A percentile compares a stretch with the other conserved stretches of the same genome.
Evolutionary conservation across 2,888 invertebrate species (phyloP).

Genomic region (Automeris io): DNA sequence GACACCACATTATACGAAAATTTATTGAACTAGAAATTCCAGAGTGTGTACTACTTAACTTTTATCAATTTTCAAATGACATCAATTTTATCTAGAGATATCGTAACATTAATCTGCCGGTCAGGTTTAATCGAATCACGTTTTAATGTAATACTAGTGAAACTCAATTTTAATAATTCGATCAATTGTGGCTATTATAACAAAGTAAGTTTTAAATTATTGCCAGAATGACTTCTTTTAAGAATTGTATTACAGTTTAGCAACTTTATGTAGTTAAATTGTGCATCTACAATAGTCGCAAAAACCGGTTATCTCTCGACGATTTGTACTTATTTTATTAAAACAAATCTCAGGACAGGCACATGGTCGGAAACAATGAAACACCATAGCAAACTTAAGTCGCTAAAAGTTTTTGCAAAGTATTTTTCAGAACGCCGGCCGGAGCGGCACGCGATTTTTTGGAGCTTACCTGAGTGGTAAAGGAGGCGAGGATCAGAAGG

Average conservation of each 20-base stretch:
- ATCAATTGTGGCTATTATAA: not conserved
- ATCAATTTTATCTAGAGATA: slow-evolving; percentile 6
- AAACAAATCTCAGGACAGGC: slow-evolving; percentile 6
- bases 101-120: not conserved
- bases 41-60: not conserved
- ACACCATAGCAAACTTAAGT: slow-evolving; percentile 1
- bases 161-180: too few relatives aligned
- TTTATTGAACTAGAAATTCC: not conserved
- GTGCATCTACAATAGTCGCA: slow-evolving; percentile 8
- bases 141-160: not conserved
- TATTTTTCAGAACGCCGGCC: slow-evolving; percentile 3
- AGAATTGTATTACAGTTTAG: too few relatives aligned
- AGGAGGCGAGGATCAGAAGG: slow-evolving; percentile 41
- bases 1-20: not conserved
- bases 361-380: slow-evolving; percentile 7
- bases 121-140: slow-evolving; percentile 2
- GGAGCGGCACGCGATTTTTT: not conserved
- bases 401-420: slow-evolving; percentile 11
- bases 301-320: slow-evolving; percentile 24
- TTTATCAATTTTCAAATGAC: slow-evolving; percentile 1
- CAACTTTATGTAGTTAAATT: slow-evolving; percentile 6
- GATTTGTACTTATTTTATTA: slow-evolving; percentile 15
- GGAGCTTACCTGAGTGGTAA: slow-evolving; percentile 32
- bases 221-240: not conserved
- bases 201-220: not conserved